Base-by-base conservation (phyloP, 2,888 invertebrate genomes). In the Dorcus parallelipipedus region DNA sequence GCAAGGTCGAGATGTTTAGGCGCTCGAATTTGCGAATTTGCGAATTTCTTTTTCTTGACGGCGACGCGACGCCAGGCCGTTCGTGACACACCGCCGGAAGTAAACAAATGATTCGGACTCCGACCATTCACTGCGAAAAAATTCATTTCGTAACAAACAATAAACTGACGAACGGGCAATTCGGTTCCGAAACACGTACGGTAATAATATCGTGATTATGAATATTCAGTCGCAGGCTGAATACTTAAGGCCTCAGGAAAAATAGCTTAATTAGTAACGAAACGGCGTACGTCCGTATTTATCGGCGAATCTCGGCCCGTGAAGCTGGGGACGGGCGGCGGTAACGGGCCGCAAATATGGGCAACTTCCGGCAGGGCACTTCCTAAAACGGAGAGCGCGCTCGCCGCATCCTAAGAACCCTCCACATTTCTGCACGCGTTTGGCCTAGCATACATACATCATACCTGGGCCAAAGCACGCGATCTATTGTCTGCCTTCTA, bases 341-440 rank as follows among this genome's bases (percentile, higher is more conserved):
- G 58, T 50, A 56, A 53, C 53, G 43, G 40, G 43, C 33, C 48
- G 47, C 64, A 39, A 62, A 67, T 64, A 67, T 64, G 67, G 67
- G 59, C 57, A 61, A 62, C 58, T 67, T 67, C 67, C 67, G 67
- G 67, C 63, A 64, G 60, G 58, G 56, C 59, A 60, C 62, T 65
- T 63, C 67, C 65, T 62, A 67, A 67, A 62, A 53, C 62, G 66
- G 64, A 65, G 53, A 58, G 61, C 51, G 59, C 64, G 52, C 56
- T 58, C 58, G 38, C 49, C 54, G 65, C 64, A 65, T 65, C 52
- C 49, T 59, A 60, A 63, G 61, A 52, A 57, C 52, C 47, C 17
- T 53, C 53, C 62, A 59, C 64, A 63, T 64, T 52, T 57, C 58
- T 63, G 60, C 66, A 66, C 66, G 66, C 57, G 51, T 53, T 14